A percentile compares a stretch with the other conserved stretches of the same genome.
These are phyloP conservation scores for Caenorhabditis wallacei DNA, from an alignment of 2,888 invertebrate species.

Conservation along the genomic window DNA sequence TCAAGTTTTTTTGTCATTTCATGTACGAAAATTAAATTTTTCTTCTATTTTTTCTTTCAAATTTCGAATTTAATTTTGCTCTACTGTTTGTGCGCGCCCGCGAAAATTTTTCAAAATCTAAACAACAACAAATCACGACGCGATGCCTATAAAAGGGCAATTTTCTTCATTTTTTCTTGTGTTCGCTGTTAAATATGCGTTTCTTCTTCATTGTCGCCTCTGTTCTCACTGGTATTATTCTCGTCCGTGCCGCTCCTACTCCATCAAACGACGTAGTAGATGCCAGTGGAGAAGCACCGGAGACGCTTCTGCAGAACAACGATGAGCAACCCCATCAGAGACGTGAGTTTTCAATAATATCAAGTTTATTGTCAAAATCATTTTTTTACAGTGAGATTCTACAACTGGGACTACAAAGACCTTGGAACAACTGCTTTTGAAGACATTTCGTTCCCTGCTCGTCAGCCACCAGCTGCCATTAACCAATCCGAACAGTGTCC, in stretches of 20 bases:
- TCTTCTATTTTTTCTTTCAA: too few relatives aligned
- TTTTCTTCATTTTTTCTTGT: not conserved
- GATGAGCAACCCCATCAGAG: constrained; percentile 48
- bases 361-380: too few relatives aligned
- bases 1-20: too few relatives aligned
- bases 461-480: constrained; percentile 34
- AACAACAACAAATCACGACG: not conserved
- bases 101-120: not conserved
- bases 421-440: constrained; percentile 56
- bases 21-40: too few relatives aligned
- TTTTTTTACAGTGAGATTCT: constrained; percentile 53
- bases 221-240: constrained; percentile 14
- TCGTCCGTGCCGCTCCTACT: constrained; percentile 12
- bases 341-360: constrained; percentile 37
- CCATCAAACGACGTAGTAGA: constrained; percentile 28
- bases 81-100: constrained; percentile 1
- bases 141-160: constrained; percentile 36
- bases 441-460: constrained; percentile 32
- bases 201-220: constrained; percentile 6
- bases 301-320: not conserved
- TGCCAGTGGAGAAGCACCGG: constrained; percentile 43
- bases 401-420: constrained; percentile 66
- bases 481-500: constrained; percentile 56
- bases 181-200: constrained; percentile 35
- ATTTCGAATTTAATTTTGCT: constrained; percentile 31